These are phyloP conservation scores for Temnothorax curvispinosus DNA, from an alignment of 1,140 invertebrate species.

Conservation along the genomic window DNA sequence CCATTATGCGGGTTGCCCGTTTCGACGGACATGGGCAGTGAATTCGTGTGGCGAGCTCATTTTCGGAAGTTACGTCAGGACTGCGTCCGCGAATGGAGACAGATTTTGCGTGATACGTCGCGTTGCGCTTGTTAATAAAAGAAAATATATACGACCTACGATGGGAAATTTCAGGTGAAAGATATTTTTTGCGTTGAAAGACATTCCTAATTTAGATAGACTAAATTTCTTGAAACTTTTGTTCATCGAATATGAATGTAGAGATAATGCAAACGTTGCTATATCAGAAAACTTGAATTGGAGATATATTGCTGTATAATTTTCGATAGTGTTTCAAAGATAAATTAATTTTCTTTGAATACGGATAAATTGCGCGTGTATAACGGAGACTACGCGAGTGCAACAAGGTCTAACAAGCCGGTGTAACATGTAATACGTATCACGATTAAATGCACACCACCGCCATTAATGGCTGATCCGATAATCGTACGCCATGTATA, in stretches of 20 bases:
- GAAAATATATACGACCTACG: background rate
- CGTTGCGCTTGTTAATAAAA: background rate
- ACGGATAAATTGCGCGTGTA: constrained; percentile 26
- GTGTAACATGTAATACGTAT: constrained; percentile 36
- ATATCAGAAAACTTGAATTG: background rate
- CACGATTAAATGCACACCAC: constrained; percentile 39
- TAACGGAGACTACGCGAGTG: constrained; percentile 23
- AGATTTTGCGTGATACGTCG: constrained; percentile 11
- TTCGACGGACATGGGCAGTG: constrained; percentile 50
- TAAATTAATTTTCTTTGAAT: constrained; percentile 33
- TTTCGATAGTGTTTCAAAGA: background rate
- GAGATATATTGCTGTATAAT: background rate
- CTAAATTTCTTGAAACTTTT: background rate
- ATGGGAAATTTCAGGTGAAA: background rate
- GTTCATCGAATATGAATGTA: background rate
- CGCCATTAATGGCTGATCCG: constrained; percentile 42
- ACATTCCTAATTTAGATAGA: background rate
- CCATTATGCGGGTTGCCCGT: constrained; percentile 64
- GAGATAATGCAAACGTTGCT: background rate
- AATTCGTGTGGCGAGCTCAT: constrained; percentile 38
- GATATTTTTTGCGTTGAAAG: background rate
- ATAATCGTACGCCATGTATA: constrained; percentile 39
- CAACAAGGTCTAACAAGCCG: constrained; percentile 21
- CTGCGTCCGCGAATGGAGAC: constrained; percentile 36
- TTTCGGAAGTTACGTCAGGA: constrained; percentile 24